Percentiles rank a stretch among this genome's conserved stretches.
Evolutionary conservation across 1,140 invertebrate species (phyloP).

Genomic region (Lordiphosa collinella): DNA sequence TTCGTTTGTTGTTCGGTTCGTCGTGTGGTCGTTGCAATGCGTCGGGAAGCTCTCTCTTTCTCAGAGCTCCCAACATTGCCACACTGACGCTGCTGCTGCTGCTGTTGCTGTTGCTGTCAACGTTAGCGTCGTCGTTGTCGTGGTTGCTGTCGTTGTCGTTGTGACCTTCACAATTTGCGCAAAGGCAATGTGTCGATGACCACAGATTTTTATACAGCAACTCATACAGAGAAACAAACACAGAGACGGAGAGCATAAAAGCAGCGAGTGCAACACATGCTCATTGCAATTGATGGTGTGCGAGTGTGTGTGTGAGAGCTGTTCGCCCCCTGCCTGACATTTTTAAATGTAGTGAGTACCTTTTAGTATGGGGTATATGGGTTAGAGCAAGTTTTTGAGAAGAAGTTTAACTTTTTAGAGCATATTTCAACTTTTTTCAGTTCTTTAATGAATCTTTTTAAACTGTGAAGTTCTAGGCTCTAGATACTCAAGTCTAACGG

Average conservation of each 20-base stretch:
- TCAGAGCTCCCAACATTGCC: constrained; percentile 52
- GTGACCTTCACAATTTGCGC: constrained; percentile 80
- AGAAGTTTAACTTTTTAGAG: too few relatives aligned
- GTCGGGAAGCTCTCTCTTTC: constrained; percentile 2
- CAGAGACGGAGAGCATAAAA: constrained; percentile 46
- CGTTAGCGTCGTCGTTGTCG: constrained; percentile 24
- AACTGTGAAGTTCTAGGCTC: too few relatives aligned
- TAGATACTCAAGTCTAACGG: too few relatives aligned
- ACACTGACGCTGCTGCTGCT: constrained; percentile 40
- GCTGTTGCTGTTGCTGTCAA: constrained; percentile 21
- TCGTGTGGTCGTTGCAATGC: constrained; percentile 28
- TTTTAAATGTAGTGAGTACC: constrained; percentile 22
- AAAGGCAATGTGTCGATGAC: constrained; percentile 80
- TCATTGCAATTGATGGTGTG: constrained; percentile 66
- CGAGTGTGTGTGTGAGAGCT: constrained; percentile 13
- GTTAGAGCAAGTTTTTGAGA: not conserved
- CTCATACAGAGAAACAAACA: constrained; percentile 27
- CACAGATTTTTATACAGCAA: constrained; percentile 77
- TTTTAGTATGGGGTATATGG: not conserved
- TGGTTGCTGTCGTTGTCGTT: constrained; percentile 66
- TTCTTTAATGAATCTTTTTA: too few relatives aligned
- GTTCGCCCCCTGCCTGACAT: constrained; percentile 27
- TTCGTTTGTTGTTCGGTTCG: constrained; percentile 41
- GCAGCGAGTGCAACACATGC: constrained; percentile 65
- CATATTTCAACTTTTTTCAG: not conserved